Evolutionary conservation across 2,797 vertebrate genomes (phyloP).

Genomic region (Cygnus olor): DNA sequence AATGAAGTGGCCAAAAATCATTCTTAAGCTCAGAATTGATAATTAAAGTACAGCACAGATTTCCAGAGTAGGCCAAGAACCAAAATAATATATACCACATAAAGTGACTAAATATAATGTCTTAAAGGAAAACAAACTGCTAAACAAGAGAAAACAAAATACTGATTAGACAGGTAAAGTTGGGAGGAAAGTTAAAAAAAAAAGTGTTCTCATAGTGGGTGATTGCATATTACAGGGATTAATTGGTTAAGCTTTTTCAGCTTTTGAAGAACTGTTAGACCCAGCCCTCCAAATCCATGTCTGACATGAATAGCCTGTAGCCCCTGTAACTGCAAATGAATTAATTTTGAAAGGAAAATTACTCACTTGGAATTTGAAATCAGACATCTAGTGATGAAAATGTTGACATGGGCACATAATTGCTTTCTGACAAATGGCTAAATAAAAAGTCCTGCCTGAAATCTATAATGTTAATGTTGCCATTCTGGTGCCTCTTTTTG

Average conservation of each 20-base stretch:
- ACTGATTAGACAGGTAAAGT: background rate
- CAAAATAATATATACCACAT: background rate
- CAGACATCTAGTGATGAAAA: background rate
- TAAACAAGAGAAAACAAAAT: background rate
- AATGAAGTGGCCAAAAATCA: background rate
- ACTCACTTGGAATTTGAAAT: background rate
- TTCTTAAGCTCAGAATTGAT: background rate
- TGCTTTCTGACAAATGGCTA: background rate
- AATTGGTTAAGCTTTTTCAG: background rate
- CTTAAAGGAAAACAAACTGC: background rate
- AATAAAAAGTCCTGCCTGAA: background rate
- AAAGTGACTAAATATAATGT: background rate
- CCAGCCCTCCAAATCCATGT: background rate
- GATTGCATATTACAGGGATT: background rate
- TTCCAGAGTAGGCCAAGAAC: background rate
- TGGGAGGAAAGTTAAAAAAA: background rate
- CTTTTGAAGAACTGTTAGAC: background rate
- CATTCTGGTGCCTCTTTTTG: background rate
- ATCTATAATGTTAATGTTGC: background rate
- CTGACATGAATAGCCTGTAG: background rate
- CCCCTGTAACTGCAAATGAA: background rate
- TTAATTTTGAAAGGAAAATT: background rate
- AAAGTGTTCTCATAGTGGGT: background rate
- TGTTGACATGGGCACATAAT: background rate
- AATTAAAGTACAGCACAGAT: background rate